Evolutionary conservation across 2,888 invertebrate species (phyloP).

Genomic region (Andrena marginata): DNA sequence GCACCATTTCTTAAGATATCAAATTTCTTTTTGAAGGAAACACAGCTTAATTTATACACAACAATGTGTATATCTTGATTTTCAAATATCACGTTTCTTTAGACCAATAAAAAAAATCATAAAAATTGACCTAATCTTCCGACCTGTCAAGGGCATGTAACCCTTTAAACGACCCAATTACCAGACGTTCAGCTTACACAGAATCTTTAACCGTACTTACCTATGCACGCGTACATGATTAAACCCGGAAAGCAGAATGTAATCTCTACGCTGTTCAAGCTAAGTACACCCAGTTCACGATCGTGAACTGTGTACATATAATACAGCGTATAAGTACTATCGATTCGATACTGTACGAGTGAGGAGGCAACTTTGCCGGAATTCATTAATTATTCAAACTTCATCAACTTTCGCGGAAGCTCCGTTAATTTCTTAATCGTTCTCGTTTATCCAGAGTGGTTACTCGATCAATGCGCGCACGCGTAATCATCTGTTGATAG

Average conservation of each 20-base stretch:
- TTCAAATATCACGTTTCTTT: too few relatives aligned
- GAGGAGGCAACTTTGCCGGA: not conserved
- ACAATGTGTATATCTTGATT: too few relatives aligned
- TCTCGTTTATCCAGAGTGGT: not conserved
- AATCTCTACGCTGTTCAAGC: constrained; percentile 16
- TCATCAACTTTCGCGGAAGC: constrained; percentile 17
- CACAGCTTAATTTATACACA: too few relatives aligned
- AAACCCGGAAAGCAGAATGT: constrained; percentile 11
- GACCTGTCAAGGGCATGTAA: not conserved
- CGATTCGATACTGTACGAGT: not conserved
- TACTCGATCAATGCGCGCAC: not conserved
- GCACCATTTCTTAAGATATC: too few relatives aligned
- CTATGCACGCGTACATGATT: not conserved
- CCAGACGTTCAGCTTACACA: not conserved
- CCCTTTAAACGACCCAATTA: not conserved
- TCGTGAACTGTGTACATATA: not conserved
- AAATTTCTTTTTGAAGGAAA: too few relatives aligned
- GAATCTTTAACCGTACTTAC: not conserved
- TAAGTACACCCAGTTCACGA: not conserved
- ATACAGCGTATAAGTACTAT: constrained; percentile 13
- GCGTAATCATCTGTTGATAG: not conserved
- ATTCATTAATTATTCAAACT: constrained; percentile 29
- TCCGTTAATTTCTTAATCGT: constrained; percentile 19
- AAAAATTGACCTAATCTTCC: too few relatives aligned
- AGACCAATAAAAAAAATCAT: too few relatives aligned